Conservation (phyloP, 2,113 vertebrate species). For the Ornithorhynchus anatinus region DNA sequence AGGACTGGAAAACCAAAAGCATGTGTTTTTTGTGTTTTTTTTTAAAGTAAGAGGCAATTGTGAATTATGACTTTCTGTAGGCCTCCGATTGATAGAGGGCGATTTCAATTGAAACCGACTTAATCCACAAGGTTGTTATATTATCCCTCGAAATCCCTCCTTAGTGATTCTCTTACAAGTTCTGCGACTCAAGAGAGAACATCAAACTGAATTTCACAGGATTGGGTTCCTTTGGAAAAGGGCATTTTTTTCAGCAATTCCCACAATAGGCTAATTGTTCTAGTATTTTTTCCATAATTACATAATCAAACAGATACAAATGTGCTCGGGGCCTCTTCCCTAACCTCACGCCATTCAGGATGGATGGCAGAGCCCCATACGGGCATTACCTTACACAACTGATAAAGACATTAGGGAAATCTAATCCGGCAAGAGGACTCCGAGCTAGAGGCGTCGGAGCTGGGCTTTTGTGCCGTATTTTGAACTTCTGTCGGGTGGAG, state of each 20-base stretch:
- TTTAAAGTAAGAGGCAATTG: too few species aligned
- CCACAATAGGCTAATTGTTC: neutral
- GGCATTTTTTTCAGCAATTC: neutral
- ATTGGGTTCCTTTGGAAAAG: neutral
- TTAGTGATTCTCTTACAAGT: too few species aligned
- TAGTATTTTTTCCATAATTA: neutral
- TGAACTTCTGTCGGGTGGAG: constrained; percentile 7
- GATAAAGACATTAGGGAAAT: constrained; percentile 29
- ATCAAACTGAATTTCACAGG: too few species aligned
- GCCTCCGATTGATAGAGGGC: too few species aligned
- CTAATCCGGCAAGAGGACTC: constrained; percentile 17
- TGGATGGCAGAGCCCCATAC: constrained; percentile 18
- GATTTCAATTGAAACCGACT: too few species aligned
- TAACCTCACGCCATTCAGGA: neutral
- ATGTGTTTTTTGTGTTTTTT: too few species aligned
- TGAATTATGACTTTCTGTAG: too few species aligned
- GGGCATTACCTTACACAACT: constrained; percentile 16
- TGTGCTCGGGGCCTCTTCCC: neutral
- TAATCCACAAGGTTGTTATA: too few species aligned
- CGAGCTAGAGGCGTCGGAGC: neutral
- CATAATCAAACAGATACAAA: neutral
- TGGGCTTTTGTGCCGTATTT: neutral
- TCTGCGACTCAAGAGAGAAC: too few species aligned
- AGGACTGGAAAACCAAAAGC: too few species aligned
- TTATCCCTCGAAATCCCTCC: too few species aligned